These are phyloP conservation scores for Brachionus sp. DNA, from an alignment of 1,140 invertebrate species.

Conservation along the genomic window DNA sequence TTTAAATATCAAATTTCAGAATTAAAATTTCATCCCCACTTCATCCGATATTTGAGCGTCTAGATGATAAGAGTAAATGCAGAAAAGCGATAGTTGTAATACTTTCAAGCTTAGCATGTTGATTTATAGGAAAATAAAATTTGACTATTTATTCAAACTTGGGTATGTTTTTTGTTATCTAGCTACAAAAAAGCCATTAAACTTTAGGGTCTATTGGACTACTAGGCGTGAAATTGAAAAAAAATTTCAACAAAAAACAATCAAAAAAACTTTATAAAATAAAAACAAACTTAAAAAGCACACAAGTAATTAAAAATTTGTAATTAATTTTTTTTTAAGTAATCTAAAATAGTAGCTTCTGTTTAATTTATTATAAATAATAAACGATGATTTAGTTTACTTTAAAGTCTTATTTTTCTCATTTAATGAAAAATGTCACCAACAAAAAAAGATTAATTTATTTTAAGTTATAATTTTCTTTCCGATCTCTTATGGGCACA, in stretches of 20 bases:
- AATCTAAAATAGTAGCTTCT: neutral
- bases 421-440: neutral
- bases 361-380: neutral
- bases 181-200: neutral
- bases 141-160: neutral
- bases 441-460: neutral
- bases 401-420: neutral
- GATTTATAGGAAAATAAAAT: conserved; percentile 11
- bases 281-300: neutral
- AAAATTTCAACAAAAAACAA: neutral
- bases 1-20: neutral
- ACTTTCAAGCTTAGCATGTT: neutral
- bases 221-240: conserved; percentile 11
- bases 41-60: neutral
- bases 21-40: neutral
- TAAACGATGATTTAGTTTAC: neutral
- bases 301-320: conserved; percentile 4
- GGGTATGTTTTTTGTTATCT: neutral
- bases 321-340: neutral
- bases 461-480: no score
- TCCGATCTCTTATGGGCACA: no score
- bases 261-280: neutral
- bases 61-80: conserved; percentile 1
- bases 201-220: neutral
- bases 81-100: neutral